These are phyloP conservation scores for Sarcophaga variegata DNA, from an alignment of 2,888 invertebrate genomes.

Conservation along the genomic window DNA sequence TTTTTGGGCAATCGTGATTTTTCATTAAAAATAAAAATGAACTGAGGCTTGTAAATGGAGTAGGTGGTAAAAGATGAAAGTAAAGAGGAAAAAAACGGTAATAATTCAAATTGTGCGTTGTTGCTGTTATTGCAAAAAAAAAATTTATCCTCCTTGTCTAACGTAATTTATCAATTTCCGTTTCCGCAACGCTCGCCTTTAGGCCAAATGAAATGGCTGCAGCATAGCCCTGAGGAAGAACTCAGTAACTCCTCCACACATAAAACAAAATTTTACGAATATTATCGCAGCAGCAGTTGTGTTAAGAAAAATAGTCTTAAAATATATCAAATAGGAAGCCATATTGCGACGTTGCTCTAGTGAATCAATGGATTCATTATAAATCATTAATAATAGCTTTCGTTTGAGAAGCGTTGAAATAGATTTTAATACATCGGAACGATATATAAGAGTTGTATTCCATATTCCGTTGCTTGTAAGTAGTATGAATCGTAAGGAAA, in stretches of 20 bases:
- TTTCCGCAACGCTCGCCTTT: constrained; percentile 45
- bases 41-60: not conserved
- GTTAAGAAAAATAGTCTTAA: too few species aligned
- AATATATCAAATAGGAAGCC: too few species aligned
- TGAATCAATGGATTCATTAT: too few species aligned
- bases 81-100: constrained; percentile 16
- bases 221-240: not conserved
- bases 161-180: constrained; percentile 69
- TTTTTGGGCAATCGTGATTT: too few species aligned
- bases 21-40: constrained; percentile 13
- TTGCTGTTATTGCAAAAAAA: constrained; percentile 50
- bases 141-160: constrained; percentile 53
- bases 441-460: too few species aligned
- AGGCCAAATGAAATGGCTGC: constrained; percentile 45
- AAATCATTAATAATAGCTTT: too few species aligned
- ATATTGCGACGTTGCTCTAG: too few species aligned
- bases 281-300: not conserved
- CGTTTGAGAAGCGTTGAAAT: too few species aligned
- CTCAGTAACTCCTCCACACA: not conserved
- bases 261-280: not conserved
- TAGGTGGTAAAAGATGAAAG: not conserved
- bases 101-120: constrained; percentile 59
- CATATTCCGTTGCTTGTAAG: too few species aligned
- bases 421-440: too few species aligned
- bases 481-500: too few species aligned